phyloP scores from a whole-genome alignment of 2,888 invertebrate genomes.

The Troides helena region DNA sequence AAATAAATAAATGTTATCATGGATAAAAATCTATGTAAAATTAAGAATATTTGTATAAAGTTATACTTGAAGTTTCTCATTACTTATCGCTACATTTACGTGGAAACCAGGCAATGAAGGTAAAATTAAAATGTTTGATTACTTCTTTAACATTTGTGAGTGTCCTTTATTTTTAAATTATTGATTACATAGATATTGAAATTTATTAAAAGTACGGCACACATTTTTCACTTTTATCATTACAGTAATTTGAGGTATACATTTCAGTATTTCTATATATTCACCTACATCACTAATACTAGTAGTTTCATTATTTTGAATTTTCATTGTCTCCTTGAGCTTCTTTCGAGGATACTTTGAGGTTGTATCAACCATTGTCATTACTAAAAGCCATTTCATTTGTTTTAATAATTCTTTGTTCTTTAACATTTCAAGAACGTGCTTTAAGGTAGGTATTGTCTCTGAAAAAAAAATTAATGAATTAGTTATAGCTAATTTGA shows the following conservation, averaged over 20 bases:
- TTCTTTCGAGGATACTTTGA: not conserved
- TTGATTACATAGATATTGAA: not conserved
- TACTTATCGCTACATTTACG: slow-evolving; percentile 73
- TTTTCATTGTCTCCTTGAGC: not conserved
- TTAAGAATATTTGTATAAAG: not conserved
- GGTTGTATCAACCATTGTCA: not conserved
- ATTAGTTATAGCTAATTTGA: too few species aligned
- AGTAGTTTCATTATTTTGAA: slow-evolving; percentile 8
- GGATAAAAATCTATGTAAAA: not conserved
- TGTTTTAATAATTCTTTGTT: slow-evolving; percentile 1
- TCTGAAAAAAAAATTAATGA: too few species aligned
- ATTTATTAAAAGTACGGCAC: slow-evolving; percentile 25
- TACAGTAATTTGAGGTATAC: slow-evolving; percentile 7
- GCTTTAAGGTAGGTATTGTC: slow-evolving; percentile 10
- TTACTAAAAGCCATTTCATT: not conserved
- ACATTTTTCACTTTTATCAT: slow-evolving; percentile 35
- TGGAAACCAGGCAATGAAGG: slow-evolving; percentile 78
- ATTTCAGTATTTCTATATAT: slow-evolving; percentile 36
- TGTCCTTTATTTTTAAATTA: slow-evolving; percentile 45
- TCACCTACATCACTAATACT: slow-evolving; percentile 51
- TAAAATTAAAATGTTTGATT: slow-evolving; percentile 60
- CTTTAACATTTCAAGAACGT: slow-evolving; percentile 2
- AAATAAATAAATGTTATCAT: too few species aligned
- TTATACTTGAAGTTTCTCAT: slow-evolving; percentile 32
- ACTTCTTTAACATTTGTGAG: slow-evolving; percentile 57